A percentile compares a stretch with the other conserved stretches of the same genome.
Evolutionary conservation across 2,888 invertebrate species (phyloP).

Genomic region (Noctua janthe): DNA sequence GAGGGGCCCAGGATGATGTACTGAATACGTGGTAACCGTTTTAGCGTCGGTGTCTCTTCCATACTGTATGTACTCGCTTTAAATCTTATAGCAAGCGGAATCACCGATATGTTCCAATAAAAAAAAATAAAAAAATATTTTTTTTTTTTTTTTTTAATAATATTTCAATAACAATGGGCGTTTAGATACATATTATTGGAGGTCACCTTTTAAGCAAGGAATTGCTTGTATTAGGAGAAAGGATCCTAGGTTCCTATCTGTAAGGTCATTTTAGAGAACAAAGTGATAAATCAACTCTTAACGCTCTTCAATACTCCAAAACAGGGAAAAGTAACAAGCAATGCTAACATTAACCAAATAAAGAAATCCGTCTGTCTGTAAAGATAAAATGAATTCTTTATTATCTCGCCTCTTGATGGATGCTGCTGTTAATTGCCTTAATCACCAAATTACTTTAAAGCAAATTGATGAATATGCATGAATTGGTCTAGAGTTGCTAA

Average conservation of each 20-base stretch:
- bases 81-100: no score
- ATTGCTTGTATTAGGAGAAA: no score
- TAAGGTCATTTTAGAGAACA: background rate
- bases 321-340: background rate
- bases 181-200: no score
- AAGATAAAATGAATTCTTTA: conserved; percentile 1
- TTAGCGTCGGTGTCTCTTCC: no score
- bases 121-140: no score
- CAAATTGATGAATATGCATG: conserved; percentile 59
- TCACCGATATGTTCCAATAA: background rate
- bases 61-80: no score
- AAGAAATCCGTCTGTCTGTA: background rate
- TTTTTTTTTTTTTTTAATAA: no score
- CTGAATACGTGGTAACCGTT: no score
- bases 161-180: no score
- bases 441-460: conserved; percentile 36
- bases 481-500: conserved; percentile 4
- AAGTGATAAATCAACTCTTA: background rate
- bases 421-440: conserved; percentile 38
- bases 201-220: no score
- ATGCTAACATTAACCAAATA: conserved; percentile 1
- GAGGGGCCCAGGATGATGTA: no score
- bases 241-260: no score
- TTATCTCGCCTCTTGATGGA: conserved; percentile 2
- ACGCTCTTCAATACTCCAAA: background rate